Percentiles rank a stretch among this genome's conserved stretches.
These are phyloP conservation scores for Drosophila prosaltans DNA, from an alignment of 1,140 invertebrate genomes.

Conservation along the genomic window DNA sequence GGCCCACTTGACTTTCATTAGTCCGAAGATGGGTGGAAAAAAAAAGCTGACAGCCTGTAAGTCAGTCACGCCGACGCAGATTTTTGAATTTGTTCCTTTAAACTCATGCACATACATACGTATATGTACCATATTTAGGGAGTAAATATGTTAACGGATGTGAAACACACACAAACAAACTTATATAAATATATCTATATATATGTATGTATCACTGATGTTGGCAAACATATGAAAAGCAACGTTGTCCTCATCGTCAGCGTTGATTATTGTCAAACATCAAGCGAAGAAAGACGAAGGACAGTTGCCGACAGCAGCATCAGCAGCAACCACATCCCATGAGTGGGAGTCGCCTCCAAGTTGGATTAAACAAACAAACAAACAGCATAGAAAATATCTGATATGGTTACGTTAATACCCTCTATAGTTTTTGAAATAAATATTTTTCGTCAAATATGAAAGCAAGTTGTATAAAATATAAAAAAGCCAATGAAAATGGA, in stretches of 20 bases:
- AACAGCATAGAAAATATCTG: background rate
- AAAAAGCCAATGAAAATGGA: too few relatives aligned
- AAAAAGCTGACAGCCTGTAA: slow-evolving; percentile 59
- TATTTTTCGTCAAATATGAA: too few relatives aligned
- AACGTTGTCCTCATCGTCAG: slow-evolving; percentile 34
- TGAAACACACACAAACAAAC: background rate
- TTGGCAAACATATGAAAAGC: slow-evolving; percentile 60
- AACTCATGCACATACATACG: background rate
- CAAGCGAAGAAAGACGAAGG: slow-evolving; percentile 41
- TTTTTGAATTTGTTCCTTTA: slow-evolving; percentile 40
- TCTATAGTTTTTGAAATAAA: background rate
- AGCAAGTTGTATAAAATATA: too few relatives aligned
- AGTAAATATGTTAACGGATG: slow-evolving; percentile 49
- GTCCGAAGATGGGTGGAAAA: slow-evolving; percentile 34
- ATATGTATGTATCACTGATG: slow-evolving; percentile 39
- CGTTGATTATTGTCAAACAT: slow-evolving; percentile 74
- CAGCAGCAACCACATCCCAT: slow-evolving; percentile 29
- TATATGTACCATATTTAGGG: slow-evolving; percentile 6
- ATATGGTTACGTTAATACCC: slow-evolving; percentile 2
- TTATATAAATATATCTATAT: slow-evolving; percentile 28
- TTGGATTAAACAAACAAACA: background rate
- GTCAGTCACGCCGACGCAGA: slow-evolving; percentile 55
- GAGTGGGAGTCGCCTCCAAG: slow-evolving; percentile 6
- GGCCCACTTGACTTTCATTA: slow-evolving; percentile 62
- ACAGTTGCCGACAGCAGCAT: slow-evolving; percentile 35